Evolutionary conservation across 2,888 invertebrate genomes (phyloP), one percentile per base, ranked within the genome.

Genomic region (Branchipolynoe longqiensis): DNA sequence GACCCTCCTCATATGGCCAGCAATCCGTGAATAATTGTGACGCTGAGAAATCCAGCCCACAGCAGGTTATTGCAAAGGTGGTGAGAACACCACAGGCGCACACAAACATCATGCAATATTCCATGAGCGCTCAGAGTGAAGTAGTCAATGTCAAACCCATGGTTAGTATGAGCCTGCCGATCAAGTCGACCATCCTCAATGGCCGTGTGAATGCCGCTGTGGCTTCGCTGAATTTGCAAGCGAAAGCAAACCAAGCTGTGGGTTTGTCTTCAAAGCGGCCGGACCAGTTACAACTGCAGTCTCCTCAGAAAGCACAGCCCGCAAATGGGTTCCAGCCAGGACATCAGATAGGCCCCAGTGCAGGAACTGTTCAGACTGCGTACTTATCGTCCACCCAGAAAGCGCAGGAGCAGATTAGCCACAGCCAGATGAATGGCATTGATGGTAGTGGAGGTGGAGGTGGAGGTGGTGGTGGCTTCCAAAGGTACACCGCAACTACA

Each of bases 81-180:
- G 78, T 78, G 25, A 22, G 78, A 6, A 78, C 78, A 41, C 48
- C 78, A 4, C 48, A 18, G 25, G 31, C 78, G 3, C 8, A 25
- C 12, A 31, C 41, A 14, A 78, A 31, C 48, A 78, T 78, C 31
- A 33, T 31, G 41, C 78, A 78, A 12, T 78, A 48, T 28, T 78
- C 78, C 6, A 78, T 78, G 78, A 78, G 78, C 48, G 78, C 78
- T 18, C 78, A 78, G 78, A 78, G 78, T 28, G 78, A 78, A 31
- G 28, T 48, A 18, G 48, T 78, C 54, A 78, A 28, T 48, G 78
- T 48, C 54, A 78, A 78, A 33, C 48, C 25, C 31, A 48, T 78
- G 78, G 48, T 78, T 28, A 78, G 78, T 28, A 78, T 28, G 54
- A 78, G 28, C 33, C 78, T 78, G 31, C 78, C 41, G 78, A 48